Percentiles rank a stretch among this genome's conserved stretches.
These are phyloP conservation scores for Conus ventricosus DNA, from an alignment of 1,140 invertebrate genomes.

Conservation along the genomic window DNA sequence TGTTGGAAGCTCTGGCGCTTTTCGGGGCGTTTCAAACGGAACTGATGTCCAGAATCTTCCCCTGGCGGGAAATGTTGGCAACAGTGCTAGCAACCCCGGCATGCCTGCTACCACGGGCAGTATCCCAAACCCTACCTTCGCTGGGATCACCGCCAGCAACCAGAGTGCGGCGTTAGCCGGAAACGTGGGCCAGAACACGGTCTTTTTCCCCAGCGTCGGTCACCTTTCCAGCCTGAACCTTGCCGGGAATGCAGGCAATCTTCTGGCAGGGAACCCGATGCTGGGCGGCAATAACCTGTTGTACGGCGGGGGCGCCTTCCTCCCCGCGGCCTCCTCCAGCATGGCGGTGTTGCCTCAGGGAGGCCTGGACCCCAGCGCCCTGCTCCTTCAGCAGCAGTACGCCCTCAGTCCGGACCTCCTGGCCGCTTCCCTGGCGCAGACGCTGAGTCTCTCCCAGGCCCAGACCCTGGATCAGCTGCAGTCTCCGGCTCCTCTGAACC, in stretches of 20 bases:
- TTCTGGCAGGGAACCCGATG: neutral
- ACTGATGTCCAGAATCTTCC: neutral
- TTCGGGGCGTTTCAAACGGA: neutral
- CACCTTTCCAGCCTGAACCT: neutral
- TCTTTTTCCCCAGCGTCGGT: too few relatives aligned
- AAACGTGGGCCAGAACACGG: too few relatives aligned
- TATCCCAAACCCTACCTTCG: neutral
- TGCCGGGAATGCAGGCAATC: neutral
- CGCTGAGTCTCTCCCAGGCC: neutral
- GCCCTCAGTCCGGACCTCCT: conserved; percentile 16
- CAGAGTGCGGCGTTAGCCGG: neutral
- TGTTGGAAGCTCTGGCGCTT: neutral
- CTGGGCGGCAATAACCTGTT: neutral
- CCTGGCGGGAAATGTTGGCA: neutral
- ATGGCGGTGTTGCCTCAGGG: neutral
- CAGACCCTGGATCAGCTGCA: neutral
- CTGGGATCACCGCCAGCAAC: neutral
- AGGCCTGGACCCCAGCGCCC: neutral
- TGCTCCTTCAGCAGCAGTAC: neutral
- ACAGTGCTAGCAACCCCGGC: neutral
- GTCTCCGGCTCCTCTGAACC: neutral
- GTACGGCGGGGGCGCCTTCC: neutral
- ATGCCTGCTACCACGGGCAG: neutral
- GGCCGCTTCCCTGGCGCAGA: neutral
- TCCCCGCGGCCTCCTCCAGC: conserved; percentile 11